phyloP scores from a whole-genome alignment of 2,113 vertebrate species.

The Phasianus colchicus region DNA sequence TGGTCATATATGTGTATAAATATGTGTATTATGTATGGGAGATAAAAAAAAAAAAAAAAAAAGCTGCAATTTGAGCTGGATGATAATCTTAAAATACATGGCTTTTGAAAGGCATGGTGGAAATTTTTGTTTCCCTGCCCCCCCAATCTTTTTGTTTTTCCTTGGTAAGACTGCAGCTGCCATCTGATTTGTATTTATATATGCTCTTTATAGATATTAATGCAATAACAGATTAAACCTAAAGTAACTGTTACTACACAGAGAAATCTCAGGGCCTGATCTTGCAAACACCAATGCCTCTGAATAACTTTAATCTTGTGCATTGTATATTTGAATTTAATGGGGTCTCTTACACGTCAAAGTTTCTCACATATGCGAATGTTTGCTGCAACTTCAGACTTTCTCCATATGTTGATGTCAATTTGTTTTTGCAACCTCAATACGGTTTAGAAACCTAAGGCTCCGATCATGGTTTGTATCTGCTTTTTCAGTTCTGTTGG shows the following conservation, averaged over 20 bases:
- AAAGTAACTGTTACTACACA: slow-evolving; percentile 62
- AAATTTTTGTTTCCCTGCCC: background rate
- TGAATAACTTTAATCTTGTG: slow-evolving; percentile 58
- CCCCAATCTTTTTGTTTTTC: background rate
- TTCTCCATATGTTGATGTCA: slow-evolving; percentile 71
- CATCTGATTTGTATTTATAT: slow-evolving; percentile 71
- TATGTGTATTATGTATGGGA: background rate
- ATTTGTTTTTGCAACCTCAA: slow-evolving; percentile 70
- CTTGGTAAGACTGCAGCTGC: slow-evolving; percentile 46
- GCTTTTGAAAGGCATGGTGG: background rate
- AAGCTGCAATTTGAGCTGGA: background rate
- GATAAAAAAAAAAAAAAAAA: background rate
- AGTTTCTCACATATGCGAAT: slow-evolving; percentile 63
- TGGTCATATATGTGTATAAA: background rate
- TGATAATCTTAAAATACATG: background rate
- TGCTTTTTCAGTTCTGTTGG: background rate
- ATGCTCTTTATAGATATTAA: slow-evolving; percentile 70
- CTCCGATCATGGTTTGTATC: slow-evolving; percentile 19
- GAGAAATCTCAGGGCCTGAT: slow-evolving; percentile 62
- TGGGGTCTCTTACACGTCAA: slow-evolving; percentile 43
- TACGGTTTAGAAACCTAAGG: slow-evolving; percentile 47
- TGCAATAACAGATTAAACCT: slow-evolving; percentile 69
- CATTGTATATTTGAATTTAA: slow-evolving; percentile 67
- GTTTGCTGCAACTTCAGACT: slow-evolving; percentile 70
- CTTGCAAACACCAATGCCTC: slow-evolving; percentile 61